Conservation (phyloP, 53 echinoderm and acorn worm genomes). For the Stichopus horrens region DNA sequence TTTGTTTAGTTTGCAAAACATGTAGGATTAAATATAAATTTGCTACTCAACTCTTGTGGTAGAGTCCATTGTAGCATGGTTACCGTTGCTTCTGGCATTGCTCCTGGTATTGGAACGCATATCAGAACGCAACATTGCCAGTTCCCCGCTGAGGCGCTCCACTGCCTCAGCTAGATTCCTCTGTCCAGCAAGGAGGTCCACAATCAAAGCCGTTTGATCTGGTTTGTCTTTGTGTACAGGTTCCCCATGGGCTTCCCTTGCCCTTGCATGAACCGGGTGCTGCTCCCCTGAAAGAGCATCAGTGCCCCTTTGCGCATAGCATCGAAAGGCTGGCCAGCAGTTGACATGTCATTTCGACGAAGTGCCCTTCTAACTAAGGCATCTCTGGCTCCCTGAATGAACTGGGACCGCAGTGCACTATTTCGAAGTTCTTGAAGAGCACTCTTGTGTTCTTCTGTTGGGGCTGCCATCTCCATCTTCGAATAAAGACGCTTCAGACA, state of each 20-base stretch:
- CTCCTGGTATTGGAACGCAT: neutral
- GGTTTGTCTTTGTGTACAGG: neutral
- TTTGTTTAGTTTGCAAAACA: too few species aligned
- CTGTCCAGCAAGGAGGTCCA: neutral
- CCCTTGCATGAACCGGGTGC: neutral
- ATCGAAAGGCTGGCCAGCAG: conserved; percentile 10
- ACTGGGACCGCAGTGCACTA: conserved; percentile 7
- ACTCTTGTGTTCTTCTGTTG: conserved; percentile 3
- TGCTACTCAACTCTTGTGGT: too few species aligned
- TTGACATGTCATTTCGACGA: conserved; percentile 10
- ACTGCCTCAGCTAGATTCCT: neutral
- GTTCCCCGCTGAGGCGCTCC: neutral
- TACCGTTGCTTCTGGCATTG: too few species aligned
- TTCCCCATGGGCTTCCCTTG: neutral
- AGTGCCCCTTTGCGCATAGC: conserved; percentile 36
- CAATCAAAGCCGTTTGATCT: neutral
- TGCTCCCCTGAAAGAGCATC: conserved; percentile 31
- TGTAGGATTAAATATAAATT: too few species aligned
- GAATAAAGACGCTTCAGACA: neutral
- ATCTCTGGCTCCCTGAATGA: conserved; percentile 18
- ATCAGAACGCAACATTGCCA: neutral
- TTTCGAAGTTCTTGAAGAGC: conserved; percentile 32
- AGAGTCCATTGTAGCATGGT: too few species aligned
- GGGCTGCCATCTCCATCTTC: conserved; percentile 46
- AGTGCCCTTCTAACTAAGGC: conserved; percentile 1